phyloP scores from a whole-genome alignment of 1,140 invertebrate species.

The Leguminivora glycinivorella region DNA sequence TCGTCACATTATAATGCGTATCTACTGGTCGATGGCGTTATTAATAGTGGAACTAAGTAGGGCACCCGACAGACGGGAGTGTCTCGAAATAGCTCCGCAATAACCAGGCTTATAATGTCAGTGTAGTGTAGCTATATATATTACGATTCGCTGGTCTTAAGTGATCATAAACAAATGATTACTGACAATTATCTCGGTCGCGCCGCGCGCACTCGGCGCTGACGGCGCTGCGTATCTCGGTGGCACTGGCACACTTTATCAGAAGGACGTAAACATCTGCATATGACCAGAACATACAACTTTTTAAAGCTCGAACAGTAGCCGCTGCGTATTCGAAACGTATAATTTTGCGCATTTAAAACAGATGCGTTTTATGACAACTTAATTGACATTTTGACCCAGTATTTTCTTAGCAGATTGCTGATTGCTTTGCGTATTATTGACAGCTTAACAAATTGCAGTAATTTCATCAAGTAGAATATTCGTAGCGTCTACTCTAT shows the following conservation, averaged over 20 bases:
- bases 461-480: not conserved
- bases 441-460: not conserved
- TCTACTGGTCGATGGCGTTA: constrained; percentile 26
- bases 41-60: constrained; percentile 43
- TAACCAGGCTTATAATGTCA: constrained; percentile 36
- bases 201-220: constrained; percentile 39
- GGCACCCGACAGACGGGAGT: constrained; percentile 44
- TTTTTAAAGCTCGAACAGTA: not conserved
- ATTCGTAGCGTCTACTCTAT: not conserved
- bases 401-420: not conserved
- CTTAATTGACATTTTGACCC: constrained; percentile 15
- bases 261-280: not conserved
- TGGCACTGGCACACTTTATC: not conserved
- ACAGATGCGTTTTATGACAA: constrained; percentile 7
- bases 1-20: constrained; percentile 20
- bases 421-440: not conserved
- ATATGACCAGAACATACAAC: not conserved
- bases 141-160: constrained; percentile 60
- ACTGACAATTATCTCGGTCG: constrained; percentile 57
- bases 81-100: constrained; percentile 59
- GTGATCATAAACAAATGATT: constrained; percentile 67
- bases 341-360: constrained; percentile 17
- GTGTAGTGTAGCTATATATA: not conserved
- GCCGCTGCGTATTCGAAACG: not conserved
- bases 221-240: constrained; percentile 29